Evolutionary conservation across 2,797 vertebrate species (phyloP).

Genomic region (Characodon lateralis): DNA sequence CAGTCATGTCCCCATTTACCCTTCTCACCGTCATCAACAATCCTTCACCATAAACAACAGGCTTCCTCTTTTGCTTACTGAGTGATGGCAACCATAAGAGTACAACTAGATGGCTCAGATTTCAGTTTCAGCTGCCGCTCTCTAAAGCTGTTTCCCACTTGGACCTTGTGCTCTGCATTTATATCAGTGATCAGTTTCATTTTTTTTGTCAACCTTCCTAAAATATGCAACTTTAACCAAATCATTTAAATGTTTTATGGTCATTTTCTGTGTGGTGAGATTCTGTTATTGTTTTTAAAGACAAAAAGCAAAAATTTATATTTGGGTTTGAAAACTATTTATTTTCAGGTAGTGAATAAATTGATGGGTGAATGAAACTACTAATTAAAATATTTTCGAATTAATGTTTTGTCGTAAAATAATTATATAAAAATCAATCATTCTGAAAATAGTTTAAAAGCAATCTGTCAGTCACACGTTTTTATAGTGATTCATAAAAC

Average conservation of each 20-base stretch:
- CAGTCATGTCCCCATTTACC: conserved; percentile 84
- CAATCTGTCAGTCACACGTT: not conserved
- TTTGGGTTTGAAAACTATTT: conserved; percentile 10
- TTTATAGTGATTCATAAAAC: not conserved
- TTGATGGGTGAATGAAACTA: conserved; percentile 32
- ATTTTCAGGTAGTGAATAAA: conserved; percentile 61
- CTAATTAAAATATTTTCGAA: conserved; percentile 60
- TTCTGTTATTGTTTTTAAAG: conserved; percentile 6
- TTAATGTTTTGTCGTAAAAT: not conserved
- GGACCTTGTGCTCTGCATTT: not conserved
- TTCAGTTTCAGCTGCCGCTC: conserved; percentile 35
- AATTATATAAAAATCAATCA: conserved; percentile 76
- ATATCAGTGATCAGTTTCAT: not conserved
- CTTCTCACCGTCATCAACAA: conserved; percentile 85
- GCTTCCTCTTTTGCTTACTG: conserved; percentile 80
- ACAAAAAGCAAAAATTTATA: not conserved
- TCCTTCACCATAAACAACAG: conserved; percentile 90
- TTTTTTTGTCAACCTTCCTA: not conserved
- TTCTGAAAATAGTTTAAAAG: conserved; percentile 70
- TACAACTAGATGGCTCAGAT: conserved; percentile 43
- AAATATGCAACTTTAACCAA: conserved; percentile 12
- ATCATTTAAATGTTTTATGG: conserved; percentile 14
- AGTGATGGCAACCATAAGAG: conserved; percentile 60
- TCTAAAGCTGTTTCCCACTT: conserved; percentile 17
- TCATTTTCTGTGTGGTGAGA: conserved; percentile 8